Conservation (phyloP, 2,888 invertebrate species). For the Lasiommata megera region DNA sequence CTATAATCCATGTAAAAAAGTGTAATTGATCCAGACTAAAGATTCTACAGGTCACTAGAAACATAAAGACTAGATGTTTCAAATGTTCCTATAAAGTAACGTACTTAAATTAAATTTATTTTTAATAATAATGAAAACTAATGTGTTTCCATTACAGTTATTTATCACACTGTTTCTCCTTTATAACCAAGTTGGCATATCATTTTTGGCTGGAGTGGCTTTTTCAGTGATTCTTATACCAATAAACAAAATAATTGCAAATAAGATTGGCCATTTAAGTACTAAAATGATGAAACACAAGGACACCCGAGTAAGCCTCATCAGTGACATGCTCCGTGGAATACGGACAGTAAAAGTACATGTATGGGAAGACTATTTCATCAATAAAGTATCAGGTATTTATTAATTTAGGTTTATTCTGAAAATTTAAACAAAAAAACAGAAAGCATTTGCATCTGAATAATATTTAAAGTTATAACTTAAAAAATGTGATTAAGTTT, state of each 20-base stretch:
- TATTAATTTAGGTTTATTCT: too few species aligned
- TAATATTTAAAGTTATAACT: too few species aligned
- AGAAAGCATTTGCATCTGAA: too few species aligned
- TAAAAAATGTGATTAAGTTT: too few species aligned
- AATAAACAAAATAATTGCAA: conserved; percentile 93
- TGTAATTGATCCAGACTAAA: too few species aligned
- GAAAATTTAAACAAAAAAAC: too few species aligned
- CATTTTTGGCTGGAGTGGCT: conserved; percentile 94
- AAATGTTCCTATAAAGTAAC: too few species aligned
- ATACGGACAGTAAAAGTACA: conserved; percentile 95
- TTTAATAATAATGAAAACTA: not conserved
- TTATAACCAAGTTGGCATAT: conserved; percentile 93
- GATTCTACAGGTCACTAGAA: too few species aligned
- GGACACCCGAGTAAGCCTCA: conserved; percentile 92
- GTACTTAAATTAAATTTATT: not conserved
- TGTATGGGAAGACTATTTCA: conserved; percentile 96
- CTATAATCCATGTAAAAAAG: too few species aligned
- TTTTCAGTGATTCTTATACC: conserved; percentile 95
- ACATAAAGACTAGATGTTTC: too few species aligned
- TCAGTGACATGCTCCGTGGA: conserved; percentile 92
- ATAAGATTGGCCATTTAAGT: conserved; percentile 92
- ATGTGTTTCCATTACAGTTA: conserved; percentile 79
- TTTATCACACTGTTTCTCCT: conserved; percentile 90
- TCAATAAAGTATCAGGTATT: conserved; percentile 84
- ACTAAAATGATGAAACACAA: conserved; percentile 94